Evolutionary conservation across 2,797 vertebrate species (phyloP), one percentile per base, ranked within the genome.

Genomic region (Knipowitschia caucasica): DNA sequence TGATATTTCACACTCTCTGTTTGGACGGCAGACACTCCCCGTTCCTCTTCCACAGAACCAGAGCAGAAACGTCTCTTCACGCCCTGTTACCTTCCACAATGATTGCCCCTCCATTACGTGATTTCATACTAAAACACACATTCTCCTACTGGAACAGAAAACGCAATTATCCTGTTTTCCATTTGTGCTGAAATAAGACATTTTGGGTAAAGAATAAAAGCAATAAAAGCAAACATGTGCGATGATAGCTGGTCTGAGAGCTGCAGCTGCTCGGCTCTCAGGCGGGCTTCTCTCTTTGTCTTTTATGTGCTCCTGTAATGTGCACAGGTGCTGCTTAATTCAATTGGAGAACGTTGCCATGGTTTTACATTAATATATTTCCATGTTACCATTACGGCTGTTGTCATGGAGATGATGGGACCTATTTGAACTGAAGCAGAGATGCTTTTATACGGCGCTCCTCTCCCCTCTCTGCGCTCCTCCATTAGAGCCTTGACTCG

Each of bases 311-410:
- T 83, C 85, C 89, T 89, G 87, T 91, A 92, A 91, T 91, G 87
- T 88, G 88, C 89, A 91, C 91, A 92, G 91, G 91, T 92, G 91
- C 91, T 92, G 88, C 90, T 92, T 90, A 91, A 92, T 91, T 92
- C 91, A 91, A 90, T 90, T 91, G 88, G 87, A 90, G 89, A 90
- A 92, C 90, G 92, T 92, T 93, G 90, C 89, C 85, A 89, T 94
- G 93, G 91, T 93, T 94, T 91, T 94, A 92, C 90, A 88, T 92
- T 93, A 94, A 96, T 94, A 92, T 93, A 94, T 93, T 94, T 91
- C 94, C 94, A 94, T 90, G 94, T 98, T 94, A 93, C 95, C 94
- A 95, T 92, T 95, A 95, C 94, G 92, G 94, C 93, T 94, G 95
- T 98, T 95, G 92, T 92, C 93, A 95, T 96, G 94, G 96, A 92